These are phyloP conservation scores for Protodeltote pygarga DNA, from an alignment of 2,888 invertebrate genomes.

Conservation along the genomic window DNA sequence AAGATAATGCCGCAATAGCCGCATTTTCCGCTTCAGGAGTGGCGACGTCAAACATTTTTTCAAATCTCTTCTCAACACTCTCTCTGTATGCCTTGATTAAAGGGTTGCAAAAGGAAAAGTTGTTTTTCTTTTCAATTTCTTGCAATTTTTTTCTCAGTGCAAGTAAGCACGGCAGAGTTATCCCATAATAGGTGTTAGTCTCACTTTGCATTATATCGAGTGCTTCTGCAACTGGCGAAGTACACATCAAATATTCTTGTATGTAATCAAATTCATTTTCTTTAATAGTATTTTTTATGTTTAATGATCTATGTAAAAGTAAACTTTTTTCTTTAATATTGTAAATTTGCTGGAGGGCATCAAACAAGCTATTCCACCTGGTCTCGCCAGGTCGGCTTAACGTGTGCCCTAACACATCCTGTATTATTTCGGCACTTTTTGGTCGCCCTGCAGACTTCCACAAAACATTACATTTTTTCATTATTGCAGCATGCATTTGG, in stretches of 20 bases:
- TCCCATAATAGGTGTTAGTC: slow-evolving; percentile 20
- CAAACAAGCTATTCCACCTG: slow-evolving; percentile 18
- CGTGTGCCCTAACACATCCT: slow-evolving; percentile 6
- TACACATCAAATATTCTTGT: slow-evolving; percentile 25
- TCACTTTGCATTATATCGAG: slow-evolving; percentile 23
- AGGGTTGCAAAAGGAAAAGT: slow-evolving; percentile 5
- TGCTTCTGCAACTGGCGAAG: slow-evolving; percentile 22
- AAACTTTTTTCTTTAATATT: slow-evolving; percentile 10
- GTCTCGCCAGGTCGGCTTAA: slow-evolving; percentile 12
- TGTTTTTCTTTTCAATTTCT: slow-evolving; percentile 12
- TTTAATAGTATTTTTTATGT: slow-evolving; percentile 16
- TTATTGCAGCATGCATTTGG: slow-evolving; percentile 3
- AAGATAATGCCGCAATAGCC: slow-evolving; percentile 19
- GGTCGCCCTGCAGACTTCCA: no score
- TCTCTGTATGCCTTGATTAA: slow-evolving; percentile 6
- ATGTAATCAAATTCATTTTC: slow-evolving; percentile 25
- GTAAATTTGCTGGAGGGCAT: slow-evolving; percentile 7
- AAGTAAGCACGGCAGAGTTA: slow-evolving; percentile 23
- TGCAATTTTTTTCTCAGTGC: slow-evolving; percentile 21
- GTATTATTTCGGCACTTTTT: no score
- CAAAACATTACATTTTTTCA: no score
- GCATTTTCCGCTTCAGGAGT: slow-evolving; percentile 25
- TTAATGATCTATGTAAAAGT: slow-evolving; percentile 8
- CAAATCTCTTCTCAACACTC: slow-evolving; percentile 14
- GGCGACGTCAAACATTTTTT: slow-evolving; percentile 11